phyloP scores from a whole-genome alignment of 2,888 invertebrate genomes.

The Caenorhabditis angaria region DNA sequence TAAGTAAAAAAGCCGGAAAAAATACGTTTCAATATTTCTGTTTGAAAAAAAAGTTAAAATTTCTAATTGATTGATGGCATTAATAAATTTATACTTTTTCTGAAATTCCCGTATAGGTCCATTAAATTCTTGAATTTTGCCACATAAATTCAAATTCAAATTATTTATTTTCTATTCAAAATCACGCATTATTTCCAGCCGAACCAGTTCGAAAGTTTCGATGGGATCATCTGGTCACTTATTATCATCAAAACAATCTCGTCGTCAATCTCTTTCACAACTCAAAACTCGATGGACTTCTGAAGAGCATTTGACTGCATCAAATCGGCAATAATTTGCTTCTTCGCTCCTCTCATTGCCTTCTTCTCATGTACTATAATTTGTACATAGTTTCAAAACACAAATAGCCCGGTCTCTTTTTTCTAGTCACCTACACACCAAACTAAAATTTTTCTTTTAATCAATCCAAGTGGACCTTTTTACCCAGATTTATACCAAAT shows the following conservation, averaged over 20 bases:
- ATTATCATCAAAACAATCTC: constrained; percentile 6
- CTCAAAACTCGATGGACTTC: constrained; percentile 37
- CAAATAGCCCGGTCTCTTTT: neutral
- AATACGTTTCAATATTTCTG: too few relatives aligned
- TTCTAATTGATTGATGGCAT: too few relatives aligned
- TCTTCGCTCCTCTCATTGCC: neutral
- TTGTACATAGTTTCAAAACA: constrained; percentile 36
- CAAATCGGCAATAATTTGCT: constrained; percentile 15
- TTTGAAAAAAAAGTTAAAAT: too few relatives aligned
- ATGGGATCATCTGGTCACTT: neutral
- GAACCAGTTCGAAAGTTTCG: neutral
- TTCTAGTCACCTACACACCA: neutral
- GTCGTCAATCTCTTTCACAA: constrained; percentile 30
- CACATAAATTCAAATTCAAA: neutral
- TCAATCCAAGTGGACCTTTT: neutral
- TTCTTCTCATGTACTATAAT: constrained; percentile 29
- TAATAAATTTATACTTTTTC: too few relatives aligned
- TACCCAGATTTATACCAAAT: constrained; percentile 4
- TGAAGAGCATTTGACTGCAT: constrained; percentile 26
- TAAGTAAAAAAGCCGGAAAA: neutral
- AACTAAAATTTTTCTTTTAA: neutral
- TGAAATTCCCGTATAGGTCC: too few relatives aligned
- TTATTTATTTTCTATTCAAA: neutral
- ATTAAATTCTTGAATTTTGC: neutral
- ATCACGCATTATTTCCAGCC: neutral